Base-by-base conservation (phyloP, 2,113 vertebrate species). In the Silurus glanis region DNA sequence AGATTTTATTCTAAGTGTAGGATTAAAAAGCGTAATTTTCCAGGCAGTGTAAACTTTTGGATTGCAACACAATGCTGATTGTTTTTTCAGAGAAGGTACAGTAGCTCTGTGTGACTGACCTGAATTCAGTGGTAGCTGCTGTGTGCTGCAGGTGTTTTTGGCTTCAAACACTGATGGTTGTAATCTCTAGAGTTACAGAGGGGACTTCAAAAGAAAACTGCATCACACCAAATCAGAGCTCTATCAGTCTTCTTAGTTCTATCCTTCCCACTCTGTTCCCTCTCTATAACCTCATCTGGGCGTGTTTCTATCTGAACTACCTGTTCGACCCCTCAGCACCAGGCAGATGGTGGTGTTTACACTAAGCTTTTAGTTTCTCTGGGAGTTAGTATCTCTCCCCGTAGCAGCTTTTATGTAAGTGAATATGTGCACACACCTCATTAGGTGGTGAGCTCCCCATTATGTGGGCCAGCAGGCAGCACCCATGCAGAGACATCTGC, bases 281-380 rank as follows among this genome's bases (percentile, higher is more conserved):
- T 28, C 61, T 9, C 0, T 82, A 14, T 67, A 47, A 49, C 13
- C 47, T 67, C 7, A 9, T 28, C 45, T 87, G 83, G 83, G 83
- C 72, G 45, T 89, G 83, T 89, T 88, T 88, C 75, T 86, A 83
- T 85, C 72, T 58, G 79, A 80, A 16, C 76, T 90, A 90, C 85
- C 88, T 89, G 88, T 72, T 72, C 82, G 28, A 89, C 72, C 85
- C 58, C 59, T 84, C 25, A 19, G 72, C 83, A 85, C 82, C 78
- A 19, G 85, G 90, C 80, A 90, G 90, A 91, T 90, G 88, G 89
- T 82, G n/a, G 61, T 89, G 86, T 88, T 90, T 87, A 85, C 67
- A 83, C 28, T 47, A 9, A 69, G 84, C 80, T 58, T 87, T 83
- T 74, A 83, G 85, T 84, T 86, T 89, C 78, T 83, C 12, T 53